A percentile compares a stretch with the other conserved stretches of the same genome.
Conservation (phyloP, 2,888 invertebrate species). For the Drosophila kambysellisi region DNA sequence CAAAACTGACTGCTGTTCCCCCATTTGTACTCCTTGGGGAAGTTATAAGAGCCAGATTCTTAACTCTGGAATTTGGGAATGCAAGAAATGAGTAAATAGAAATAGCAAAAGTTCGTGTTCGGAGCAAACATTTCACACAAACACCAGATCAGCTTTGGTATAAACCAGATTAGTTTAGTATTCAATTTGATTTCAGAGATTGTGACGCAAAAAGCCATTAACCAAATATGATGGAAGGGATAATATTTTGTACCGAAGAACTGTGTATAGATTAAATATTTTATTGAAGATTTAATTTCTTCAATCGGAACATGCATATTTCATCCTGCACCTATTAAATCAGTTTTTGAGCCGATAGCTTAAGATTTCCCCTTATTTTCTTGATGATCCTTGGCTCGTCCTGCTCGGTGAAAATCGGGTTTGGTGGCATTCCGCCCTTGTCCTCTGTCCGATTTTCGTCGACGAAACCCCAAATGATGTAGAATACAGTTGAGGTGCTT, state of each 20-base stretch:
- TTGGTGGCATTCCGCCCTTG: too few relatives aligned
- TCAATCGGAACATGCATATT: too few relatives aligned
- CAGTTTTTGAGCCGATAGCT: too few relatives aligned
- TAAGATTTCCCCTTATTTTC: too few relatives aligned
- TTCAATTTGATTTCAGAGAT: not conserved
- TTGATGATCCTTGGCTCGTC: too few relatives aligned
- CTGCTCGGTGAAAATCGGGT: too few relatives aligned
- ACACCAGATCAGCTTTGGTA: conserved; percentile 18
- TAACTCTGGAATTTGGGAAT: conserved; percentile 11
- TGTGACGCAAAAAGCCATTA: not conserved
- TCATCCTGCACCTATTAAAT: too few relatives aligned
- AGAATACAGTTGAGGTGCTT: too few relatives aligned
- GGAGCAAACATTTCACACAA: conserved; percentile 7
- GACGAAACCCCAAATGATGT: too few relatives aligned
- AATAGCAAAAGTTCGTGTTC: not conserved
- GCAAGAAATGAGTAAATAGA: not conserved
- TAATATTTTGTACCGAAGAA: not conserved
- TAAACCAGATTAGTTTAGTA: conserved; percentile 9
- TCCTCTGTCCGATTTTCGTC: too few relatives aligned
- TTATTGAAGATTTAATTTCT: too few relatives aligned
- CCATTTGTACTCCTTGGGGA: conserved; percentile 3
- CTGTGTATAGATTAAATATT: too few relatives aligned
- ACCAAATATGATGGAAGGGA: not conserved
- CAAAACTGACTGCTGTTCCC: conserved; percentile 7
- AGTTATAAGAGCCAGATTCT: conserved; percentile 11